These are phyloP conservation scores for Scaeva pyrastri DNA, from an alignment of 2,888 invertebrate species.

Conservation along the genomic window DNA sequence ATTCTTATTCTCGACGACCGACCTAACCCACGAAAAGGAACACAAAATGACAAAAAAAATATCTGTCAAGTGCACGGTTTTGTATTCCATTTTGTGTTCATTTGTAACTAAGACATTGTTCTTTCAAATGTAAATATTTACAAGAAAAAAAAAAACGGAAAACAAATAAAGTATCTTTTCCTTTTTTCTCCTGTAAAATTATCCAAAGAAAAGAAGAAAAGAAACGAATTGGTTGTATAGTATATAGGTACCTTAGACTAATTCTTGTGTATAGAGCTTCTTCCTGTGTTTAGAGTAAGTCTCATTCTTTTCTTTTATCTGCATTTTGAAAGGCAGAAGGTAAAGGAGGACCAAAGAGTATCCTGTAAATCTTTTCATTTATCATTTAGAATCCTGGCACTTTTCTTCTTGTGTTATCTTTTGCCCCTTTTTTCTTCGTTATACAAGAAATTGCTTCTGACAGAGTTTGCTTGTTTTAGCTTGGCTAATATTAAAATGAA, in stretches of 20 bases:
- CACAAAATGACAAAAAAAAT: not conserved
- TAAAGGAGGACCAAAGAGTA: not conserved
- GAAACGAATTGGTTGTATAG: conserved; percentile 8
- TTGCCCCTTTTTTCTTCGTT: conserved; percentile 10
- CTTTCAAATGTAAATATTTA: conserved; percentile 28
- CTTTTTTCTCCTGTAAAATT: not conserved
- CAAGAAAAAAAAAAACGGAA: not conserved
- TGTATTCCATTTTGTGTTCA: conserved; percentile 15
- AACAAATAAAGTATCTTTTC: not conserved
- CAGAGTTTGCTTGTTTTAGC: conserved; percentile 9
- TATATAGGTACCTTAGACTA: too few species aligned
- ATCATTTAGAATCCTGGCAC: conserved; percentile 52
- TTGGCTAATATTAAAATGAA: not conserved
- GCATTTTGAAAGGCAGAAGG: conserved; percentile 14
- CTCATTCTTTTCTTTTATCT: conserved; percentile 1
- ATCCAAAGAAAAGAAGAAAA: not conserved
- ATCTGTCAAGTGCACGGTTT: conserved; percentile 31
- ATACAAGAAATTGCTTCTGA: not conserved
- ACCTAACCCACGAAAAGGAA: not conserved
- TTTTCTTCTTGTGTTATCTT: conserved; percentile 26
- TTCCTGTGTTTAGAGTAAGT: not conserved
- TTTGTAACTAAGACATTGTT: conserved; percentile 29
- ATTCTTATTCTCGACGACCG: not conserved
- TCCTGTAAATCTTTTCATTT: conserved; percentile 48
- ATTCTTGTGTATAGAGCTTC: not conserved